Evolutionary conservation across 1,140 invertebrate species (phyloP).

Genomic region (Pseudobourletiella spinata): DNA sequence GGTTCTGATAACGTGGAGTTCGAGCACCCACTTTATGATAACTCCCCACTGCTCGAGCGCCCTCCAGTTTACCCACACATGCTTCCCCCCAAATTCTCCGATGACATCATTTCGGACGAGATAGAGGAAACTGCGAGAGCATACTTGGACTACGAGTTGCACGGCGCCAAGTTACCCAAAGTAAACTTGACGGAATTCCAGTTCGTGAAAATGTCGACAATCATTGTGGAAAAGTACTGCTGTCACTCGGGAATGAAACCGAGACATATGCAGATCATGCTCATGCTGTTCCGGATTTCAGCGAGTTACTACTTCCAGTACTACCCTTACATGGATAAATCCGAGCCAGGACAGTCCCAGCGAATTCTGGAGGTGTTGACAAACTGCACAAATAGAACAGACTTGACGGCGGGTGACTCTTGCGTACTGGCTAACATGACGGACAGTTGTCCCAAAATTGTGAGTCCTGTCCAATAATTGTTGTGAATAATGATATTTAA

Average conservation of each 20-base stretch:
- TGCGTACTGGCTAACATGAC: too few species aligned
- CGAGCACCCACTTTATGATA: too few species aligned
- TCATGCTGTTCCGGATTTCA: neutral
- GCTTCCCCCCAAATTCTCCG: neutral
- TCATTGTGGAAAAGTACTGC: neutral
- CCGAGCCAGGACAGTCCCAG: neutral
- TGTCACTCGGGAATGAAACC: neutral
- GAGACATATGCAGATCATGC: neutral
- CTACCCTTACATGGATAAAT: neutral
- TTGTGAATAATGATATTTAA: too few species aligned
- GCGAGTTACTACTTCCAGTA: neutral
- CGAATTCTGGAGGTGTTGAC: neutral
- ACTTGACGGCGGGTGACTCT: too few species aligned
- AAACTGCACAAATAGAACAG: neutral
- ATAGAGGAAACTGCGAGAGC: neutral
- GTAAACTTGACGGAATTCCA: neutral
- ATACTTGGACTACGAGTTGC: neutral
- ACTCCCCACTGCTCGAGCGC: too few species aligned
- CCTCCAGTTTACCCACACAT: neutral
- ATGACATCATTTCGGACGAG: neutral
- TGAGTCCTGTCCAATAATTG: too few species aligned
- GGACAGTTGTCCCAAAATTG: too few species aligned
- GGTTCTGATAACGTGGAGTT: too few species aligned
- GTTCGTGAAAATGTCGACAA: neutral
- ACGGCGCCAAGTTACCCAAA: neutral